Evolutionary conservation across 2,888 invertebrate genomes (phyloP).

Genomic region (Sesia apiformis): DNA sequence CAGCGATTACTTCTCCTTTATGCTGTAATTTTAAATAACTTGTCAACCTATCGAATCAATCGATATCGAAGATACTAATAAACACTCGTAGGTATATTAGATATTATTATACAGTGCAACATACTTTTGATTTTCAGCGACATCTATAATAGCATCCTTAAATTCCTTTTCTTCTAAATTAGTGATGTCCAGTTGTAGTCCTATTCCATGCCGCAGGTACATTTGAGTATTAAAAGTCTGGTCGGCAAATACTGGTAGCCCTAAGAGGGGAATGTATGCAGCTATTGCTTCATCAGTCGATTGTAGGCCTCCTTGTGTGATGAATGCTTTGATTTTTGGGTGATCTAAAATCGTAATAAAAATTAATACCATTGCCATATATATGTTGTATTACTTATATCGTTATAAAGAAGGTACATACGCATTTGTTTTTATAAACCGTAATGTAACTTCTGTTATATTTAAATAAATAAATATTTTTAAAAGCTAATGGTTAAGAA

Average conservation of each 20-base stretch:
- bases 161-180: neutral
- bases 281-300: slow-evolving; percentile 45
- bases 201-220: slow-evolving; percentile 4
- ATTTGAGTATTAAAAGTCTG: slow-evolving; percentile 43
- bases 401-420: no score
- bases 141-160: neutral
- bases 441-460: no score
- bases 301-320: slow-evolving; percentile 49
- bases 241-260: slow-evolving; percentile 48
- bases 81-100: no score
- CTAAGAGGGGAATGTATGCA: slow-evolving; percentile 44
- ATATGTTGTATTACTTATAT: no score
- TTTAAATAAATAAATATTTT: no score
- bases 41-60: no score
- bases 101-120: neutral
- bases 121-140: neutral
- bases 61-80: no score
- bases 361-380: no score
- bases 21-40: no score
- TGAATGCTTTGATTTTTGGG: slow-evolving; percentile 46
- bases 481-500: no score
- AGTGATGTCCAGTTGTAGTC: neutral
- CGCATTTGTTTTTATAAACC: no score
- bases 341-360: slow-evolving; percentile 20
- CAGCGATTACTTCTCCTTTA: no score